phyloP scores from a whole-genome alignment of 1,140 invertebrate genomes.

The Neuroterus valhalla region DNA sequence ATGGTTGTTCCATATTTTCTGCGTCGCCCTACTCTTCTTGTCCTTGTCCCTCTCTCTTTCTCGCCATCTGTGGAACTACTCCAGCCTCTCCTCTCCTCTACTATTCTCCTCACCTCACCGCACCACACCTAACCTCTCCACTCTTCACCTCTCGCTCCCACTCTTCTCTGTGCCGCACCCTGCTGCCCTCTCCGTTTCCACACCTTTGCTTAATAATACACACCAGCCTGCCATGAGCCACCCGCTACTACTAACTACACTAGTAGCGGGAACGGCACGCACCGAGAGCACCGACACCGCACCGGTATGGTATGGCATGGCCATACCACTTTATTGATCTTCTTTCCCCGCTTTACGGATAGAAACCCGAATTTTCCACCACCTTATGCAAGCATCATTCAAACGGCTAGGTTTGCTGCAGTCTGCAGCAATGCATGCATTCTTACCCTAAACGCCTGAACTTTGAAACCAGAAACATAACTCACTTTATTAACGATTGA shows the following conservation, averaged over 20 bases:
- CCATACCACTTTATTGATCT: conserved; percentile 72
- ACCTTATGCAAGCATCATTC: conserved; percentile 67
- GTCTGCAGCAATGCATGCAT: background rate
- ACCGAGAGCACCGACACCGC: conserved; percentile 51
- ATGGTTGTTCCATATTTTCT: conserved; percentile 32
- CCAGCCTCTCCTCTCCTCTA: background rate
- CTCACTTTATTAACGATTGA: too few relatives aligned
- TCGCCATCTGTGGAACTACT: conserved; percentile 45
- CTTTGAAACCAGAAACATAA: too few relatives aligned
- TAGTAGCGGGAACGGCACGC: conserved; percentile 50
- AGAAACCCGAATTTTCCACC: conserved; percentile 71
- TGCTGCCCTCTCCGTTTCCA: conserved; percentile 56
- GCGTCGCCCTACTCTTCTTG: conserved; percentile 32
- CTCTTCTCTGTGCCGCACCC: conserved; percentile 51
- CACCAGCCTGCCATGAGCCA: conserved; percentile 59
- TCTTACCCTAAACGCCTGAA: background rate
- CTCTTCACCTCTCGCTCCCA: conserved; percentile 40
- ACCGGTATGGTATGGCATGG: conserved; percentile 61
- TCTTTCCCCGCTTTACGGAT: conserved; percentile 69
- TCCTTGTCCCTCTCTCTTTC: conserved; percentile 42
- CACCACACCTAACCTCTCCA: conserved; percentile 50
- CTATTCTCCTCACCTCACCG: conserved; percentile 38
- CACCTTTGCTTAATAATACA: conserved; percentile 71
- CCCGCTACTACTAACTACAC: conserved; percentile 63
- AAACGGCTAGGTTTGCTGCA: conserved; percentile 44